Conservation (phyloP, 2,113 vertebrate species). For the Spea bombifrons region DNA sequence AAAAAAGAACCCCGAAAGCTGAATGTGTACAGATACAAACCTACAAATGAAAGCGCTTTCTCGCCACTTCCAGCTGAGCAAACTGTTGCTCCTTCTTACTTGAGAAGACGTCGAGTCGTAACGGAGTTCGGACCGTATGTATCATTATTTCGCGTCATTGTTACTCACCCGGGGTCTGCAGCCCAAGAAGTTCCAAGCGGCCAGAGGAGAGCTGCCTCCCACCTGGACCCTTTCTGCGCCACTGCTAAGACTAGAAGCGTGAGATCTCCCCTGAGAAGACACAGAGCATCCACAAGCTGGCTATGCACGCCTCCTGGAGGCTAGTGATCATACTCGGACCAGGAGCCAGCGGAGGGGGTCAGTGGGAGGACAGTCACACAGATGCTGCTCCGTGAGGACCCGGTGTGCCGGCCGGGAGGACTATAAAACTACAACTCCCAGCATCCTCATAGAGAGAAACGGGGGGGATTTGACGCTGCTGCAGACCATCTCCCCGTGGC, state of each 20-base stretch:
- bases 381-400: background rate
- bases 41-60: too few relatives aligned
- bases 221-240: background rate
- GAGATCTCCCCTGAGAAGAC: background rate
- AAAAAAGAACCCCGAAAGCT: too few relatives aligned
- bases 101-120: too few relatives aligned
- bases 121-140: too few relatives aligned
- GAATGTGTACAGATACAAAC: too few relatives aligned
- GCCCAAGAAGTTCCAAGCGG: too few relatives aligned
- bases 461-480: background rate
- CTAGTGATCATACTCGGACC: background rate
- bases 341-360: background rate
- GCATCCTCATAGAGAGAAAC: slow-evolving; percentile 4
- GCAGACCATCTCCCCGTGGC: background rate
- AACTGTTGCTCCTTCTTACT: too few relatives aligned
- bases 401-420: background rate
- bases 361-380: background rate
- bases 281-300: slow-evolving; percentile 1
- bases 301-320: background rate
- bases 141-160: too few relatives aligned
- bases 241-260: background rate
- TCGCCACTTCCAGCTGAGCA: too few relatives aligned
- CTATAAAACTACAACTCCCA: slow-evolving; percentile 31
- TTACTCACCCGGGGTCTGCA: too few relatives aligned
- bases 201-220: too few relatives aligned